phyloP scores from a whole-genome alignment of 2,113 vertebrate genomes.

The Chunga burmeisteri region DNA sequence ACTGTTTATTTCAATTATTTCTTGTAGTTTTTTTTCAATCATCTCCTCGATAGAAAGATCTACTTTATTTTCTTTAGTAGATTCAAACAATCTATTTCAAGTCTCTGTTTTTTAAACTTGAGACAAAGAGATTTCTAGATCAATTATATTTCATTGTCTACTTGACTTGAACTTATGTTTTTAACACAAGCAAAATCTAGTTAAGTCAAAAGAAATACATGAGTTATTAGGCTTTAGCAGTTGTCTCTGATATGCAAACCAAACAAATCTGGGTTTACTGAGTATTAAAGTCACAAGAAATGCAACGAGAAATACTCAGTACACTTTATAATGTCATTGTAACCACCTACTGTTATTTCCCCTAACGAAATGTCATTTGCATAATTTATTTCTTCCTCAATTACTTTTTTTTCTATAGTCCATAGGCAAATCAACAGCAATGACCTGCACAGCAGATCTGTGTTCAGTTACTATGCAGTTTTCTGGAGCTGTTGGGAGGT shows the following conservation, averaged over 20 bases:
- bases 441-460: background rate
- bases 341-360: background rate
- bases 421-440: background rate
- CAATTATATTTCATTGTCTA: background rate
- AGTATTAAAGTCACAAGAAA: background rate
- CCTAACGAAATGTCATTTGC: background rate
- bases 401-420: no score
- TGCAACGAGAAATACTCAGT: background rate
- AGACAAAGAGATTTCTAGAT: background rate
- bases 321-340: background rate
- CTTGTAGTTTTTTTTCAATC: background rate
- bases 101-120: background rate
- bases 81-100: background rate
- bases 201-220: background rate
- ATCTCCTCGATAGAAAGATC: background rate
- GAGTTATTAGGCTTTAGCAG: background rate
- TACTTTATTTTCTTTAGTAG: background rate
- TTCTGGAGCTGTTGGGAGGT: background rate
- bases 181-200: background rate
- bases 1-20: background rate
- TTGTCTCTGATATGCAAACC: background rate
- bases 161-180: background rate
- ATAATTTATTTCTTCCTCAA: background rate
- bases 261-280: background rate
- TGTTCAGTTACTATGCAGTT: background rate